phyloP scores from a whole-genome alignment of 2,888 invertebrate species.

The Fissipunctia ypsillon region DNA sequence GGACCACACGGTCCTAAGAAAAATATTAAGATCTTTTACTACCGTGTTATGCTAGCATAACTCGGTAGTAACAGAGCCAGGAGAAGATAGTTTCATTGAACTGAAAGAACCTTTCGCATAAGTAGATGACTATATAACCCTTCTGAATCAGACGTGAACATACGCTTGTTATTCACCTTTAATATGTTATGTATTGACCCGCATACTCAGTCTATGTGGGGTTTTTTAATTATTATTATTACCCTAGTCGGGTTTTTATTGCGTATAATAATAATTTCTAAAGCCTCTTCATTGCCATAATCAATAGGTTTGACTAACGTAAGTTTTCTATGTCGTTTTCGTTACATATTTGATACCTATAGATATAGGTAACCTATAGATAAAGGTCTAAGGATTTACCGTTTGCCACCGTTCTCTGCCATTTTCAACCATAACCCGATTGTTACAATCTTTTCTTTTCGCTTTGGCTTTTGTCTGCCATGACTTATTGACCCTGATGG shows the following conservation, averaged over 20 bases:
- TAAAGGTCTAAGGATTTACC: not conserved
- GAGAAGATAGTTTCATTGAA: not conserved
- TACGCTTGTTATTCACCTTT: constrained; percentile 13
- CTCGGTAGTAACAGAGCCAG: not conserved
- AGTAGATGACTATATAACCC: not conserved
- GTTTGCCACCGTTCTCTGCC: not conserved
- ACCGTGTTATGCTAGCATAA: too few relatives aligned
- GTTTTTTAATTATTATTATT: not conserved
- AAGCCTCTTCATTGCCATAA: not conserved
- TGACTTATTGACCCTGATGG: not conserved
- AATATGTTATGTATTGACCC: not conserved
- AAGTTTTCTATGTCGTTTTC: not conserved
- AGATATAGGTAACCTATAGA: too few relatives aligned
- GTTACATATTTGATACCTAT: constrained; percentile 5
- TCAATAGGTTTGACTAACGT: not conserved
- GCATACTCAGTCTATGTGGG: not conserved
- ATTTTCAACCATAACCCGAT: not conserved
- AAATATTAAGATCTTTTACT: too few relatives aligned
- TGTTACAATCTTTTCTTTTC: not conserved
- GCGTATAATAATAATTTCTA: not conserved
- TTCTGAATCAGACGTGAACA: not conserved
- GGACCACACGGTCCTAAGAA: too few relatives aligned
- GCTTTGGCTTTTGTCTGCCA: not conserved
- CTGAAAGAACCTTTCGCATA: not conserved
- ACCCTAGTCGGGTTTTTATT: not conserved